Evolutionary conservation across 2,888 invertebrate species (phyloP).

Genomic region (Ischnura elegans): DNA sequence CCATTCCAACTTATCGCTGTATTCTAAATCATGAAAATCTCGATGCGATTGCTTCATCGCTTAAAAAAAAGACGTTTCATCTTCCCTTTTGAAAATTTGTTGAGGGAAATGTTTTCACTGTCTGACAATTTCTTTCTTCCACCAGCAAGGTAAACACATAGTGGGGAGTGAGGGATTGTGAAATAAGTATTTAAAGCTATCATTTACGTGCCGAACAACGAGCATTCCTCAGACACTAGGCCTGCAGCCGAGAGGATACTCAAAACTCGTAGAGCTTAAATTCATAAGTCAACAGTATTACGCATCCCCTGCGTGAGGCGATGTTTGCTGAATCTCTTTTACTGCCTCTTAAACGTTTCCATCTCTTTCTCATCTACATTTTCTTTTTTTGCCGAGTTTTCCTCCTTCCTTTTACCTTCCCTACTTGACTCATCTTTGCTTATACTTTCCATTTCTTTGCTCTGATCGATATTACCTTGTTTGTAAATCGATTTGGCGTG

Average conservation of each 20-base stretch:
- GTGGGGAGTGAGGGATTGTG: not conserved
- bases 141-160: not conserved
- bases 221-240: not conserved
- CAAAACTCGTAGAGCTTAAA: not conserved
- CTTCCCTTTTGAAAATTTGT: not conserved
- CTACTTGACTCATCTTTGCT: too few relatives aligned
- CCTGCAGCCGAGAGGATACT: not conserved
- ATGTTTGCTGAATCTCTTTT: not conserved
- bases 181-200: not conserved
- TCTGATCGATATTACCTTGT: not conserved
- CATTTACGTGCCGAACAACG: not conserved
- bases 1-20: too few relatives aligned
- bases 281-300: not conserved
- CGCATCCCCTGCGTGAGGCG: not conserved
- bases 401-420: too few relatives aligned
- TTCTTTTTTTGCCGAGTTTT: not conserved
- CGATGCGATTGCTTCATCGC: not conserved
- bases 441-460: not conserved
- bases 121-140: not conserved
- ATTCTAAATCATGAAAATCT: too few relatives aligned
- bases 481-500: not conserved
- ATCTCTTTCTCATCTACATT: not conserved
- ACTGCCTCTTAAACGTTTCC: constrained; percentile 27
- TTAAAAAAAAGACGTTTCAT: not conserved
- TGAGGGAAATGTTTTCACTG: not conserved